Base-by-base conservation (phyloP, 1,140 invertebrate genomes). In the Apis dorsata region DNA sequence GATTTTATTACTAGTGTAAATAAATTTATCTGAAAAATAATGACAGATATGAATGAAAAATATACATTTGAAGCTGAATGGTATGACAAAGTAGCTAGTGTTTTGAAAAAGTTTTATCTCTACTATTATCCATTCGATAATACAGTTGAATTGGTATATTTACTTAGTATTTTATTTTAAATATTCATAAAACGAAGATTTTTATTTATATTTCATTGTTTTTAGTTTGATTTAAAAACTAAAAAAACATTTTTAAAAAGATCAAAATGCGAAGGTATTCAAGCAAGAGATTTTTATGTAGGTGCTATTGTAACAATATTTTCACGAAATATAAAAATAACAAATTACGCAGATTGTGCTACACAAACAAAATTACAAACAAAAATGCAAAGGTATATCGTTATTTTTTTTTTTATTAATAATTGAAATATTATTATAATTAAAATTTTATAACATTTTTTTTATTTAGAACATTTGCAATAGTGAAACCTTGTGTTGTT, bases 221-320 rank as follows among this genome's bases (percentile, higher is more conserved):
- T 94, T 62, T 93, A 98, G 97, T 97, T 95, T 94, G 97, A 98
- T 91, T 91, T 97, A 68, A 96, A 96, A 89, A 96, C 95, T 81
- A 95, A 95, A 72, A 96, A 96, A 91, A 95, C 95, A 2, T 98
- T 98, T 93, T 92, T 98, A 66, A 96, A 96, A 87, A 94, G 97
- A 87, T 96, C 96, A 10, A 96, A 96, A 93, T 96, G 96, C 57
- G 95, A 96, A 72, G 96, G 95, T 57, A 91, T 98, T 21, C 93
- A 94, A 19, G 91, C 95, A 28, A 95, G 95, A 51, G 96, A 97
- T 93, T 95, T 98, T 89, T 97, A 96, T 91, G 94, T 98, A 70
- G 97, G 97, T 13, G 96, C 96, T 79, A 96, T 96, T 28, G 93
- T 98, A 8, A 96, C 96, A 83, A 96, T 98, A 87, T 96, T 97